Conservation (phyloP, 1,140 invertebrate genomes). For the Acyrthosiphon pisum region DNA sequence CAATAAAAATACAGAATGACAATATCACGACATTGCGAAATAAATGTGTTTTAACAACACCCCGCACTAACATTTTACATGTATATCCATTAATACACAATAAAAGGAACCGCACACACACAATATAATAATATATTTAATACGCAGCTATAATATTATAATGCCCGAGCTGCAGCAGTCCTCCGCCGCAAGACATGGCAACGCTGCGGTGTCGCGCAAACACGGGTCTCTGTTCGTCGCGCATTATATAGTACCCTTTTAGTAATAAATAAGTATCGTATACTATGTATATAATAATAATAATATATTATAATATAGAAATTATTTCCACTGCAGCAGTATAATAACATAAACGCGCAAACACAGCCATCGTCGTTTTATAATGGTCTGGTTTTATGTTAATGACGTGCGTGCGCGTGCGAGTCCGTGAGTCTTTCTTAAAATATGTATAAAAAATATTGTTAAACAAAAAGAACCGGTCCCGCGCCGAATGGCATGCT, state of each 20-base stretch:
- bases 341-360: constrained; percentile 33
- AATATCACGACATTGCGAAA: constrained; percentile 31
- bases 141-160: constrained; percentile 4
- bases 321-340: constrained; percentile 44
- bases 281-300: not conserved
- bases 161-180: not conserved
- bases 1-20: constrained; percentile 13
- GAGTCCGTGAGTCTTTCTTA: constrained; percentile 43
- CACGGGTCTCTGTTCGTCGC: not conserved
- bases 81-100: not conserved
- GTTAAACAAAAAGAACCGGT: constrained; percentile 57
- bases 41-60: constrained; percentile 36
- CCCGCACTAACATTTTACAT: not conserved
- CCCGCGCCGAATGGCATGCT: constrained; percentile 22
- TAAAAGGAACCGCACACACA: constrained; percentile 15
- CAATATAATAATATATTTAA: not conserved
- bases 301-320: constrained; percentile 25
- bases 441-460: constrained; percentile 53
- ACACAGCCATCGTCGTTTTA: constrained; percentile 18
- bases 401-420: not conserved
- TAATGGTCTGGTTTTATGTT: constrained; percentile 55
- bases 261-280: constrained; percentile 41
- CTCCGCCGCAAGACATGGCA: not conserved
- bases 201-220: not conserved
- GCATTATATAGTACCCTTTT: constrained; percentile 22